A percentile compares a stretch with the other conserved stretches of the same genome.
Evolutionary conservation across 2,888 invertebrate species (phyloP).

Genomic region (Apoda limacodes): DNA sequence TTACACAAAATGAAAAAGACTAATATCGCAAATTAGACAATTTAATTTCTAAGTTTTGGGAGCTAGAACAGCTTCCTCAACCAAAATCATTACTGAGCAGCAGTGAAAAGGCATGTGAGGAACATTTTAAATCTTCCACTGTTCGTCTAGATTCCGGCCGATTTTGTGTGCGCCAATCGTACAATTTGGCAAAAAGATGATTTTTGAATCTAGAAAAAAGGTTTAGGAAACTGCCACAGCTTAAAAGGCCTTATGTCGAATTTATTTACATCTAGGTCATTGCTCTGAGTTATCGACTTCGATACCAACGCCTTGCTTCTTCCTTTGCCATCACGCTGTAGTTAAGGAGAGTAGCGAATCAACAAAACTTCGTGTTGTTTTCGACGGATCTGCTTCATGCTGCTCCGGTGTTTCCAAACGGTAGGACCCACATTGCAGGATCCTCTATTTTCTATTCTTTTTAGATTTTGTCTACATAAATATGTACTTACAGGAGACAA

Average conservation of each 20-base stretch:
- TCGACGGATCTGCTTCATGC: slow-evolving; percentile 18
- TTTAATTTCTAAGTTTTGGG: slow-evolving; percentile 7
- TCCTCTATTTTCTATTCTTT: slow-evolving; percentile 11
- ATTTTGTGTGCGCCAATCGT: slow-evolving; percentile 6
- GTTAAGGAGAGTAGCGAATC: slow-evolving; percentile 12
- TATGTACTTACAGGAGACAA: slow-evolving; percentile 9
- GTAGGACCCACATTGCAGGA: slow-evolving; percentile 22
- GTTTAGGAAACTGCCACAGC: too few species aligned
- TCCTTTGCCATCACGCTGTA: slow-evolving; percentile 21
- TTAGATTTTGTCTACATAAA: slow-evolving; percentile 9
- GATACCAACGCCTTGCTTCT: too few species aligned
- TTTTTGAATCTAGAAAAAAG: slow-evolving; percentile 20
- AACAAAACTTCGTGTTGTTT: slow-evolving; percentile 20
- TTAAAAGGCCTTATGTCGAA: too few species aligned
- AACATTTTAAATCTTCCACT: slow-evolving; percentile 4
- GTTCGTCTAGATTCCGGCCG: slow-evolving; percentile 3
- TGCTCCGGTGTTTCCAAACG: slow-evolving; percentile 20
- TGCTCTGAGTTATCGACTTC: too few species aligned
- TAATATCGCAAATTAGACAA: slow-evolving; percentile 3
- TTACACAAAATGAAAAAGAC: not conserved
- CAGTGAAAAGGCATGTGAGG: slow-evolving; percentile 4
- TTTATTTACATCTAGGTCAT: too few species aligned
- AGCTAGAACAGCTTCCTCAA: slow-evolving; percentile 6
- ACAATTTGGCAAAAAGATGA: slow-evolving; percentile 12
- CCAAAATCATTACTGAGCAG: slow-evolving; percentile 1